Base-by-base conservation (phyloP, 2,888 invertebrate species). In the Lasiommata megera region DNA sequence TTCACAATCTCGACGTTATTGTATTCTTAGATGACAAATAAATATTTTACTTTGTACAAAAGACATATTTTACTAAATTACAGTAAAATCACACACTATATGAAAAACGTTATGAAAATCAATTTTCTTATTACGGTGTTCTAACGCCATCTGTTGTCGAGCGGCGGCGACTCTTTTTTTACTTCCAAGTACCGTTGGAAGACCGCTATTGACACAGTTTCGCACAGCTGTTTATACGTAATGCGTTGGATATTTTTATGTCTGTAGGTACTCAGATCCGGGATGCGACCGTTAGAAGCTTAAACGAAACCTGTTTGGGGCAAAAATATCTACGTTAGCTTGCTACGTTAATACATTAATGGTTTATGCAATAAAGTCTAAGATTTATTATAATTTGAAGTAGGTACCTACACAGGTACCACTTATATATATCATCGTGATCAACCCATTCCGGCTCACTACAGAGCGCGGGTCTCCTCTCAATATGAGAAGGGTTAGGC, bases 131-230 rank as follows among this genome's bases (percentile, higher is more conserved):
- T 54, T 61, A 58, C 55, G 51, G 54, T 59, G 43, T 34, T 28
- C 46, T 66, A 82, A 65, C 80, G 87, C 82, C 88, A 88, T 79
- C 88, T 87, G 58, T 69, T 62, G 69, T 57, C 69, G 79, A 87
- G 78, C 84, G 82, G 89, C 76, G 68, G 65, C 64, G 67, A 65
- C 66, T 73, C 68, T 68, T 76, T 77, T 73, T 43, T 53, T 12
- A 14, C 69, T 69, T 66, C 11, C 34, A 58, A 63, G 72, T 81
- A 82, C 84, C 84, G 85, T 83, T 84, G 72, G 64, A 65, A 68
- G 70, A 82, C 83, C 78, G 80, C 80, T 79, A 79, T 74, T 90
- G 88, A 89, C 88, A 87, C 82, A 90, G 73, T 82, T 89, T 64
- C 66, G 70, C 79, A 75, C 89, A 89, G 89, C 89, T 88, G 89